Evolutionary conservation across 2,113 vertebrate species (phyloP), one percentile per base, ranked within the genome.

Genomic region (Prietella phreatophila): DNA sequence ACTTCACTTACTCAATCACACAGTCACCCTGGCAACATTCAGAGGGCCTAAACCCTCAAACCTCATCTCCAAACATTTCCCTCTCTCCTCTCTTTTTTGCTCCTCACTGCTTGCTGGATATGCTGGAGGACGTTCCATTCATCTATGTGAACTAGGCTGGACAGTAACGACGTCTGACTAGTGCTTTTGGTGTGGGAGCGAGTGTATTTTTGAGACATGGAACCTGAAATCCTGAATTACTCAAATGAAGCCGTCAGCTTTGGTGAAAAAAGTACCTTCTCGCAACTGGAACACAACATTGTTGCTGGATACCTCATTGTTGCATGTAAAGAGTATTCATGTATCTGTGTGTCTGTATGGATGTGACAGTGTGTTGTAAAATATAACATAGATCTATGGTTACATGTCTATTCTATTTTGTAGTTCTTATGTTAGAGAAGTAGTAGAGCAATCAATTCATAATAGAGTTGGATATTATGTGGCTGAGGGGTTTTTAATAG

Each of bases 241-340:
- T 90, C 87, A 88, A 94, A 94, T 73, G 90, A 71, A 42, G 92
- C 88, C 82, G 84, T 88, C 56, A 85, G 90, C 80, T 86, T 89
- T 75, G 95, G 93, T 91, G 93, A 88, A 87, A 92, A 92, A 88
- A 96, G 95, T 33, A 94, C 94, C 55, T 97, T 97, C 90, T 95
- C 96, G 5, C 96, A 96, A 94, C 93, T 86, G 8, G 98, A 99
- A 90, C 98, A 99, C 95, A 98, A 96, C 93, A 94, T 99, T 85
- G 96, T 99, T 61, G 98, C 98, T 85, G 93, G 94, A 92, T 99
- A 99, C 87, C 96, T 99, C 86, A 98, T 99, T 84, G 94, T 95
- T 87, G 98, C 98, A 98, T 98, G 98, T 99, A 97, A 90, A 92
- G 82, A 42, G 78, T 5, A 39, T 79, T 60, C 9, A 2, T 79